Conservation (phyloP, 2,797 vertebrate species). For the Tiaroga cobitis region DNA sequence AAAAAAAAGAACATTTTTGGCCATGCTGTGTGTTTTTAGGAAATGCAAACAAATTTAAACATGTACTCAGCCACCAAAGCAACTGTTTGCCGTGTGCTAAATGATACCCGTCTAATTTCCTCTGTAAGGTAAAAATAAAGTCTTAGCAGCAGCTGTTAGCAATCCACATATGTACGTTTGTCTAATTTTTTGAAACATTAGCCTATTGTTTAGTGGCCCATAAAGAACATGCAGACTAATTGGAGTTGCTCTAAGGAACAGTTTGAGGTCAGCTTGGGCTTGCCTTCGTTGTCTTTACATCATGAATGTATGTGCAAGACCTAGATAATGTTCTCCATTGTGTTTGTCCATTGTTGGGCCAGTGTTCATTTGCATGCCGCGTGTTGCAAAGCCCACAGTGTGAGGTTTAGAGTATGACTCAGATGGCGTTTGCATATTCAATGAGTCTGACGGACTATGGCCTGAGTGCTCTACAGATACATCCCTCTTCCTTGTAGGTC, state of each 20-base stretch:
- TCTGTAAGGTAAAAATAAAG: background rate
- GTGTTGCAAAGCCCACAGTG: conserved; percentile 40
- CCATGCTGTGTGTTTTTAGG: background rate
- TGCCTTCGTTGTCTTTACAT: conserved; percentile 14
- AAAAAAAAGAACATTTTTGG: background rate
- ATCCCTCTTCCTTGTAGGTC: conserved; percentile 12
- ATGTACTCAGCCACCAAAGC: too few relatives aligned
- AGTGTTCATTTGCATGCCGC: conserved; percentile 56
- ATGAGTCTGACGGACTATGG: conserved; percentile 21
- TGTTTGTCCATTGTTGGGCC: conserved; percentile 48
- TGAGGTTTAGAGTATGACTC: conserved; percentile 50
- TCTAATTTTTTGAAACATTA: background rate
- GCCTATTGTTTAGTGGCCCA: background rate
- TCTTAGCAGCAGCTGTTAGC: background rate
- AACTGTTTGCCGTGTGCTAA: background rate
- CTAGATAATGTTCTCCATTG: conserved; percentile 34
- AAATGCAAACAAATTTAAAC: background rate
- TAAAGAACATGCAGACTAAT: conserved; percentile 10
- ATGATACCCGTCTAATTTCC: background rate
- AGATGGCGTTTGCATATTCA: conserved; percentile 61
- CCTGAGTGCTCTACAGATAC: conserved; percentile 34
- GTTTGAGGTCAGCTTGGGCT: conserved; percentile 14
- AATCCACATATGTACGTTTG: conserved; percentile 11
- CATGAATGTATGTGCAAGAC: conserved; percentile 20
- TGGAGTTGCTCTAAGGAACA: background rate